Conservation (phyloP, 2,113 vertebrate genomes). For the Phodopus roborovskii region DNA sequence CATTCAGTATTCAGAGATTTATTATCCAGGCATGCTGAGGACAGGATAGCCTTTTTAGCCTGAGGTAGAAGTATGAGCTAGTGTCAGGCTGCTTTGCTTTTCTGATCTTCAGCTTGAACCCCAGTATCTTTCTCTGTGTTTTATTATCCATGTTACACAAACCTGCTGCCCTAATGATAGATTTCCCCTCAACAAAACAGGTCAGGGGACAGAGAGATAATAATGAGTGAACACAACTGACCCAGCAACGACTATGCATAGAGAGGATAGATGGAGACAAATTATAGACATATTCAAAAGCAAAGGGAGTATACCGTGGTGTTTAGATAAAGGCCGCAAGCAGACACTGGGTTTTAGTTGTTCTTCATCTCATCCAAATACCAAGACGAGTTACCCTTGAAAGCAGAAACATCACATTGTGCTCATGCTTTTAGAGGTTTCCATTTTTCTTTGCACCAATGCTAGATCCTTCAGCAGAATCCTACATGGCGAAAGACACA, state of each 20-base stretch:
- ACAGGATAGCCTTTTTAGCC: too few relatives aligned
- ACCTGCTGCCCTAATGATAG: not conserved
- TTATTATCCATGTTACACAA: too few relatives aligned
- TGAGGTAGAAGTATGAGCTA: too few relatives aligned
- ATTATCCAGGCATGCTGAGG: too few relatives aligned
- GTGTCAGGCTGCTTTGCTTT: too few relatives aligned
- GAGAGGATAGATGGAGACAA: not conserved
- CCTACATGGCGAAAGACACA: not conserved
- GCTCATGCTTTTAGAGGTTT: not conserved
- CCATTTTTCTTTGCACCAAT: not conserved
- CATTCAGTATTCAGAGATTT: too few relatives aligned
- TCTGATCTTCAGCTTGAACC: too few relatives aligned
- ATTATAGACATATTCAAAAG: not conserved
- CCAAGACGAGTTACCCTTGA: not conserved
- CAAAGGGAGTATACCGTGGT: not conserved
- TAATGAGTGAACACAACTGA: not conserved
- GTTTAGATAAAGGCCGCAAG: not conserved
- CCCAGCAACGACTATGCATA: not conserved
- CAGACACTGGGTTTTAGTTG: not conserved
- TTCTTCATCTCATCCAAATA: not conserved
- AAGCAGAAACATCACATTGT: not conserved
- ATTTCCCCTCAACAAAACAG: not conserved
- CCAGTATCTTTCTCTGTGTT: too few relatives aligned
- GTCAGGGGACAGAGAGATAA: not conserved
- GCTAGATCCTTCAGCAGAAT: not conserved